phyloP scores from a whole-genome alignment of 1,140 invertebrate species.

The Brachionus koreanus region DNA sequence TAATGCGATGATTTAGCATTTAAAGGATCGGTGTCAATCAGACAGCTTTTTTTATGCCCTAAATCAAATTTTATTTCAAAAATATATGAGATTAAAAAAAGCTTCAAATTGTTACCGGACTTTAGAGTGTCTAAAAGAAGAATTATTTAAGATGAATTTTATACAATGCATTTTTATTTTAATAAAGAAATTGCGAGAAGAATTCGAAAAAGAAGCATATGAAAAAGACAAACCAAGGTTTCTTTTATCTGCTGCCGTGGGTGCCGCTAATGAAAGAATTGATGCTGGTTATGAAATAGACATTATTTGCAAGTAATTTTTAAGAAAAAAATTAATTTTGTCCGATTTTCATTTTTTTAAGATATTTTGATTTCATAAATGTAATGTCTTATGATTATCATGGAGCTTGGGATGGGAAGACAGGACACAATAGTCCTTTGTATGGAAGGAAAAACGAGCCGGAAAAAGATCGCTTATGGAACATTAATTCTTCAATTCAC shows the following conservation, averaged over 20 bases:
- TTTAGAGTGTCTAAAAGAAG: too few species aligned
- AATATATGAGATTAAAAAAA: too few species aligned
- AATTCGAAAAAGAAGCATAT: slow-evolving; percentile 43
- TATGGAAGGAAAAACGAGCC: slow-evolving; percentile 48
- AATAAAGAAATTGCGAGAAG: slow-evolving; percentile 40
- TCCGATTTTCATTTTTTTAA: slow-evolving; percentile 50
- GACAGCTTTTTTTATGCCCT: too few species aligned
- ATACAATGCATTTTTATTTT: too few species aligned
- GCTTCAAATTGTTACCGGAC: too few species aligned
- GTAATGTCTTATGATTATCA: slow-evolving; percentile 84
- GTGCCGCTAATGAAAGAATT: slow-evolving; percentile 75
- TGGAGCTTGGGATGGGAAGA: slow-evolving; percentile 79
- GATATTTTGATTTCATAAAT: slow-evolving; percentile 89
- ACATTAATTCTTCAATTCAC: slow-evolving; percentile 44
- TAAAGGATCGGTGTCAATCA: too few species aligned
- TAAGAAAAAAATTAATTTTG: not conserved
- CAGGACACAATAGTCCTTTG: slow-evolving; percentile 60
- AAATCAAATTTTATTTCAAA: too few species aligned
- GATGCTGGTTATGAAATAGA: slow-evolving; percentile 87
- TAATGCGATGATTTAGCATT: too few species aligned
- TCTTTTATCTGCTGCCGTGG: slow-evolving; percentile 61
- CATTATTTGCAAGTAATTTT: slow-evolving; percentile 70
- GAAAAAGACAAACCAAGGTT: slow-evolving; percentile 38
- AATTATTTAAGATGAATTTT: too few species aligned
- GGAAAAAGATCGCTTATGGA: slow-evolving; percentile 45